Evolutionary conservation across 2,797 vertebrate genomes (phyloP).

Genomic region (Ibycter americanus): DNA sequence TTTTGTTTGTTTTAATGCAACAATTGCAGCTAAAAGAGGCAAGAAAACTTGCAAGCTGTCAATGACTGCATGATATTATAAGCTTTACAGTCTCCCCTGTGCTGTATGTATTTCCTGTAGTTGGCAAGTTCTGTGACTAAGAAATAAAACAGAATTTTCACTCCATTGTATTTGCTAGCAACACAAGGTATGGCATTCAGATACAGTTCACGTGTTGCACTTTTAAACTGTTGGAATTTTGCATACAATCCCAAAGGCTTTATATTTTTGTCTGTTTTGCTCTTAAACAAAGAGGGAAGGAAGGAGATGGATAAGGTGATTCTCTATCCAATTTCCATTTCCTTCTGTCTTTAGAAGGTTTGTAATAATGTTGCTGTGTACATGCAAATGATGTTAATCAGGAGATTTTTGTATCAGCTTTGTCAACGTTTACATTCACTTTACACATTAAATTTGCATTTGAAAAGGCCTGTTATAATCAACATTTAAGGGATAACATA

Average conservation of each 20-base stretch:
- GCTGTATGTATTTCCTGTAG: neutral
- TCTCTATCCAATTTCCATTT: conserved; percentile 26
- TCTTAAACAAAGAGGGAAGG: neutral
- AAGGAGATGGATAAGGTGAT: conserved; percentile 21
- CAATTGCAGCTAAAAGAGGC: neutral
- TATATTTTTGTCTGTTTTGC: neutral
- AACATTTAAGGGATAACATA: conserved; percentile 79
- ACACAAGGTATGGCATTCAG: neutral
- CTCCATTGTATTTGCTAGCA: neutral
- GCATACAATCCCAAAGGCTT: neutral
- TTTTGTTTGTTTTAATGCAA: neutral
- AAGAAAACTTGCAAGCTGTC: neutral
- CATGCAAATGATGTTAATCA: conserved; percentile 73
- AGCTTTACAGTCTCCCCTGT: neutral
- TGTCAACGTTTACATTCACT: conserved; percentile 81
- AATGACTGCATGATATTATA: neutral
- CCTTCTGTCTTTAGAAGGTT: conserved; percentile 38
- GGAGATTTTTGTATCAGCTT: conserved; percentile 72
- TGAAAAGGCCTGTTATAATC: conserved; percentile 79
- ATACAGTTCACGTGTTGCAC: neutral
- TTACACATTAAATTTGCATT: conserved; percentile 78
- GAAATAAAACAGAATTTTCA: neutral
- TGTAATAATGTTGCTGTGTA: conserved; percentile 50
- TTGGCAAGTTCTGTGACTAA: neutral
- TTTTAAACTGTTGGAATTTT: conserved; percentile 5